Evolutionary conservation across 2,888 invertebrate species (phyloP).

Genomic region (Erebia aethiops): DNA sequence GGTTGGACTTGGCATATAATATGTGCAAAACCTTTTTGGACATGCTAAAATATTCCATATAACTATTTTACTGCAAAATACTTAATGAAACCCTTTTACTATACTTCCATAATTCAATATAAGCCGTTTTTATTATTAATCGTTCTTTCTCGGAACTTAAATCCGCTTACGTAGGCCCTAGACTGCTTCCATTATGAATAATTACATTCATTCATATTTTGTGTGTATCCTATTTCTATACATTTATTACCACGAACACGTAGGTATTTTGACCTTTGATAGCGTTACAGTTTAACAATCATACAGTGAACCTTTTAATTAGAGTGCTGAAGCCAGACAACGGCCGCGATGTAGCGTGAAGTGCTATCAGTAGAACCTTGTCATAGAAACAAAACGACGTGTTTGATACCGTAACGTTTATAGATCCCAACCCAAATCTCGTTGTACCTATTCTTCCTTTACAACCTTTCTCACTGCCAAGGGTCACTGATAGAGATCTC

Average conservation of each 20-base stretch:
- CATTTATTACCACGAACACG: conserved; percentile 17
- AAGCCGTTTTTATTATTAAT: not conserved
- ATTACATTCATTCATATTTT: conserved; percentile 35
- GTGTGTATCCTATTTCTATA: conserved; percentile 11
- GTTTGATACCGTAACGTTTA: no score
- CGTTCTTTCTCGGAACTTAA: conserved; percentile 1
- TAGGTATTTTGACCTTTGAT: conserved; percentile 25
- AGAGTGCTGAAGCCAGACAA: no score
- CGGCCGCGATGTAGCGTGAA: no score
- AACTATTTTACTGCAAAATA: not conserved
- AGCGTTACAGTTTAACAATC: not conserved
- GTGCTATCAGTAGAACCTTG: no score
- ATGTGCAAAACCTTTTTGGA: no score
- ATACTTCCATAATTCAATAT: not conserved
- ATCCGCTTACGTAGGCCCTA: not conserved
- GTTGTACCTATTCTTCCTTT: no score
- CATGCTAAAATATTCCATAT: not conserved
- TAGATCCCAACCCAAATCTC: no score
- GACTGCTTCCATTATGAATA: conserved; percentile 25
- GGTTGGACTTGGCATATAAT: no score
- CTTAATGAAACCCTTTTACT: not conserved
- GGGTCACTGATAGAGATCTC: no score
- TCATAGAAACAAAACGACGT: no score
- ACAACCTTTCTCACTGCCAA: no score
- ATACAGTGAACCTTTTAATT: not conserved